phyloP scores from a whole-genome alignment of 2,888 invertebrate genomes.

The Dolichopus griseipennis region DNA sequence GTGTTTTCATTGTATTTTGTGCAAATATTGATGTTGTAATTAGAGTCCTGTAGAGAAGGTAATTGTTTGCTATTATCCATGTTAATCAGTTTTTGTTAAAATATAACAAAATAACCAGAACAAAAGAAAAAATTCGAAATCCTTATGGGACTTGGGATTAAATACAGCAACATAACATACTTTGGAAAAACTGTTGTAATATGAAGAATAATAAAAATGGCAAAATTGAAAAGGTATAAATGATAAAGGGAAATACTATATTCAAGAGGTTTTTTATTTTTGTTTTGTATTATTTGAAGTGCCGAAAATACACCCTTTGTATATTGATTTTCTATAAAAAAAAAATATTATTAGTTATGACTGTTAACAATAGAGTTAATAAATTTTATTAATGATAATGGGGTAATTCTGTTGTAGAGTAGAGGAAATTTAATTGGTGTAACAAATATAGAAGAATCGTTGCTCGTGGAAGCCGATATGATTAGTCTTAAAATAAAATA shows the following conservation, averaged over 20 bases:
- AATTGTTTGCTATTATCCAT: slow-evolving; percentile 9
- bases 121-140: not conserved
- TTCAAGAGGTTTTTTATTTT: not conserved
- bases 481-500: too few relatives aligned
- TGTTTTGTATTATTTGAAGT: not conserved
- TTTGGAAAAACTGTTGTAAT: not conserved
- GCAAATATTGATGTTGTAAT: slow-evolving; percentile 1
- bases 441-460: too few relatives aligned
- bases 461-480: too few relatives aligned
- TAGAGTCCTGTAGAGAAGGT: slow-evolving; percentile 7
- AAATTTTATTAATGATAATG: too few relatives aligned
- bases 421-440: too few relatives aligned
- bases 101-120: not conserved
- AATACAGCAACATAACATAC: too few relatives aligned
- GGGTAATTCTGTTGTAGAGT: too few relatives aligned
- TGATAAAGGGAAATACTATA: too few relatives aligned
- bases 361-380: too few relatives aligned
- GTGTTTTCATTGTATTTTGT: not conserved
- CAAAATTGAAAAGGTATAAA: not conserved
- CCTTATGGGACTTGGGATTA: not conserved
- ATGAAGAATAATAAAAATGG: not conserved
- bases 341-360: too few relatives aligned
- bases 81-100: not conserved
- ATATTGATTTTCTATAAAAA: not conserved
- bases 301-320: not conserved